Evolutionary conservation across 2,113 vertebrate species (phyloP).

Genomic region (Platichthys stellatus): DNA sequence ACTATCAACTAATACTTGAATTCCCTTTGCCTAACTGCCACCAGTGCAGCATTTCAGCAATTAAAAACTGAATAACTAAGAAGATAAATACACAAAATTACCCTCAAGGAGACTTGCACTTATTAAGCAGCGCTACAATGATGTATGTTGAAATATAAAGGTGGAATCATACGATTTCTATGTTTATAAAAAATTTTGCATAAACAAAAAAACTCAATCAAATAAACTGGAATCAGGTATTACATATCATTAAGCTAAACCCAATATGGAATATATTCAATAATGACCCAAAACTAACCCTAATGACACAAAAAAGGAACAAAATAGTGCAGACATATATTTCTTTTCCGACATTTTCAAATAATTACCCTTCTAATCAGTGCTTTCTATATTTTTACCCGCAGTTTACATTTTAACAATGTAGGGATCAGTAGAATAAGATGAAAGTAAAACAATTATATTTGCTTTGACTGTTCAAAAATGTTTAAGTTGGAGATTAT

Average conservation of each 20-base stretch:
- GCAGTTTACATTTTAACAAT: constrained; percentile 18
- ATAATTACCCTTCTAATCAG: constrained; percentile 40
- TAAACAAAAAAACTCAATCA: not conserved
- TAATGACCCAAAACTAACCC: not conserved
- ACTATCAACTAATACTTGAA: constrained; percentile 1
- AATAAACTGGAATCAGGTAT: constrained; percentile 12
- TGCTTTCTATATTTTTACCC: constrained; percentile 37
- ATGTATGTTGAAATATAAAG: constrained; percentile 2
- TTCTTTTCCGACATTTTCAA: not conserved
- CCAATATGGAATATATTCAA: no score
- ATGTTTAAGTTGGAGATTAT: not conserved
- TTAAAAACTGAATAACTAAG: constrained; percentile 2
- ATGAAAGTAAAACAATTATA: constrained; percentile 5
- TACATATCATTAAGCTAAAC: constrained; percentile 22
- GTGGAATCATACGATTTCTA: constrained; percentile 7
- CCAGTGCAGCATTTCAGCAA: constrained; percentile 31
- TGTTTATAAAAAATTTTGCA: constrained; percentile 1
- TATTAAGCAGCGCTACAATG: constrained; percentile 39
- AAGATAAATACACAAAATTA: constrained; percentile 19
- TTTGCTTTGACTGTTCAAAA: constrained; percentile 9
- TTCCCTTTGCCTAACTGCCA: constrained; percentile 14
- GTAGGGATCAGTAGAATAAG: constrained; percentile 20
- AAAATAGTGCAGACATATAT: constrained; percentile 43
- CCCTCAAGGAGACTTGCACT: not conserved
- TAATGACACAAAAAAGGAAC: constrained; percentile 11